A percentile compares a stretch with the other conserved stretches of the same genome.
Conservation (phyloP, 2,113 vertebrate genomes). For the Ailuropoda melanoleuca region DNA sequence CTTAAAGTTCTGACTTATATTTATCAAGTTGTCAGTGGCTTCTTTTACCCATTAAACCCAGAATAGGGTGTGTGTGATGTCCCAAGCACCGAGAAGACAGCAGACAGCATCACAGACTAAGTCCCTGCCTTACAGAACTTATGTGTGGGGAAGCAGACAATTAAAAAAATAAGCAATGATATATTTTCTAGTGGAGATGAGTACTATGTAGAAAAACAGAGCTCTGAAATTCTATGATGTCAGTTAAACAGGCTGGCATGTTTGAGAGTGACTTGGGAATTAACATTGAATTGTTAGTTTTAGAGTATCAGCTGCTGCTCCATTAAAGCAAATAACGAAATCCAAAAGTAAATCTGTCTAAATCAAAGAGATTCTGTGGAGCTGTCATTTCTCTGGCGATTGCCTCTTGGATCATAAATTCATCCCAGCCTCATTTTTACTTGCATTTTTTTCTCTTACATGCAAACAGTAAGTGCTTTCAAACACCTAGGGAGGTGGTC, state of each 20-base stretch:
- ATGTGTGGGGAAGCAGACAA: not conserved
- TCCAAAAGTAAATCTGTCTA: constrained; percentile 30
- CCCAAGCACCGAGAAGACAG: not conserved
- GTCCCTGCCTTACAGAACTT: not conserved
- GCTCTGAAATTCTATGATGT: not conserved
- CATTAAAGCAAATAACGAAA: constrained; percentile 9
- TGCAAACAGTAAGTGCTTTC: not conserved
- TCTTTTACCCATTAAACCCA: not conserved
- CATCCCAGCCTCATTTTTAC: not conserved
- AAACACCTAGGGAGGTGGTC: not conserved
- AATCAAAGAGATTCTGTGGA: not conserved
- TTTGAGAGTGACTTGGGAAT: not conserved
- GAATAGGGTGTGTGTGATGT: not conserved
- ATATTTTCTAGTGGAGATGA: not conserved
- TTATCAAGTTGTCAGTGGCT: not conserved
- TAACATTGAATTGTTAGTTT: constrained; percentile 30
- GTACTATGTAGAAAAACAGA: not conserved
- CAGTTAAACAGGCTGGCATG: not conserved
- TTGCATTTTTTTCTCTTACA: not conserved
- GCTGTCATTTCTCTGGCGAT: not conserved
- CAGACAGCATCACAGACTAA: not conserved
- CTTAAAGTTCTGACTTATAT: constrained; percentile 24
- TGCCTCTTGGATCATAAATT: not conserved
- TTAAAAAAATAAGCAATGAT: not conserved
- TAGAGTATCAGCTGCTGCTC: not conserved